Base-by-base conservation (phyloP, 2,888 invertebrate species). In the Erynnis tages region DNA sequence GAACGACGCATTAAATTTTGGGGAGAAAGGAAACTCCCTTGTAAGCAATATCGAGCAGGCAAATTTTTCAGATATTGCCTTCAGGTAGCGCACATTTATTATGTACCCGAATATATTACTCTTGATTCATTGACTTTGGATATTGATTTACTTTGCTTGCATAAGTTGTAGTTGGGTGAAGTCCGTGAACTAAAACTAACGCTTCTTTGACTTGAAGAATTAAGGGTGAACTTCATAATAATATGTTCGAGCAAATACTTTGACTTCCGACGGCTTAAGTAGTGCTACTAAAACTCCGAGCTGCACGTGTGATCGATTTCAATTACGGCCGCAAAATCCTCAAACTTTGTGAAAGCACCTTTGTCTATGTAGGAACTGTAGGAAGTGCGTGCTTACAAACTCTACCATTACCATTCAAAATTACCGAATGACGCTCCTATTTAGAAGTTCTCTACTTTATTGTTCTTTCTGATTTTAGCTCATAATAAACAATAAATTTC, bases 51-150 rank as follows among this genome's bases (percentile, higher is more conserved):
- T 88, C 86, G 88, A 87, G 83, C 79, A 88, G 88, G 89, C 87
- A 89, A 89, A 89, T 88, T 89, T 89, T 89, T 89, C 88, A 89
- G 89, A 89, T 89, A 89, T 89, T 89, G 88, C 88, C 82, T 89
- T 86, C 89, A 89, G 89, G 89, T 89, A 89, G 89, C 82, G 86
- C 86, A 88, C 89, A 89, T 89, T 89, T 89, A 89, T 89, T 89
- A 89, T 89, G 88, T 89, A 89, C 89, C 89, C 89, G 87, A 88
- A 89, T 89, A 89, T 89, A 89, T 89, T 89, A 88, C 87, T 87
- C 88, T 81, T 89, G 89, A 89, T 89, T 89, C 89, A 89, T 88
- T 89, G 89, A 89, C 88, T 88, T 89, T 85, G 76, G 75, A 86
- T 89, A 89, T 89, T 89, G 89, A 89, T 89, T 89, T 89, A 89